phyloP scores from a whole-genome alignment of 1,140 invertebrate species.

The Drosophila sp. region DNA sequence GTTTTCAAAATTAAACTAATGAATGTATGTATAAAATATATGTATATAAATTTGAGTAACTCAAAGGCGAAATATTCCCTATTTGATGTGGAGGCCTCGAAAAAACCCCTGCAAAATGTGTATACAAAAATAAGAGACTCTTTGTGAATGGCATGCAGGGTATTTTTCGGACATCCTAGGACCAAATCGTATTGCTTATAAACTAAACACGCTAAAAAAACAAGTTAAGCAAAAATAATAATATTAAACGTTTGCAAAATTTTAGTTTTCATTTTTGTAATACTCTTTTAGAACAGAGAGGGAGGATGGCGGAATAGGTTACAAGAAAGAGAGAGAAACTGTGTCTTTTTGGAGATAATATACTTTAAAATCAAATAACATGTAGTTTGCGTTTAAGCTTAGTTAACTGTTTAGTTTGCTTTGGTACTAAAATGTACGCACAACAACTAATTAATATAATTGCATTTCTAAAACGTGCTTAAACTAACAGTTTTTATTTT shows the following conservation, averaged over 20 bases:
- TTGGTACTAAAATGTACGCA: constrained; percentile 43
- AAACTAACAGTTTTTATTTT: constrained; percentile 57
- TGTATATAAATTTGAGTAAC: constrained; percentile 59
- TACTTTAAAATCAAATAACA: constrained; percentile 45
- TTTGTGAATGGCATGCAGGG: constrained; percentile 23
- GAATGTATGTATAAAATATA: constrained; percentile 52
- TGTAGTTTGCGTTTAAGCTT: constrained; percentile 41
- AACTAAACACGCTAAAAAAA: constrained; percentile 76
- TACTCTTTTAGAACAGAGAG: constrained; percentile 69
- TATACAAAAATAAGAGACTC: constrained; percentile 48
- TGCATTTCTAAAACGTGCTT: constrained; percentile 71
- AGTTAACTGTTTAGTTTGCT: constrained; percentile 51
- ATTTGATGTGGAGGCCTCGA: constrained; percentile 7
- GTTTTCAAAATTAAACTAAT: constrained; percentile 20
- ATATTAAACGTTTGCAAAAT: constrained; percentile 32
- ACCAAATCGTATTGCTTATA: constrained; percentile 51
- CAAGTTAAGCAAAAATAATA: constrained; percentile 22
- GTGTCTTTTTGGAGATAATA: constrained; percentile 40
- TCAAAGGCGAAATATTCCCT: constrained; percentile 28
- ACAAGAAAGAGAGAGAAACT: constrained; percentile 24
- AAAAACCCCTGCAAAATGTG: constrained; percentile 39
- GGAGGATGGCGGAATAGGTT: neutral
- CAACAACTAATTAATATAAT: constrained; percentile 52
- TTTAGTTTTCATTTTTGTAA: constrained; percentile 57
- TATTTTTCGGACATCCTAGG: constrained; percentile 8